Percentiles rank a stretch among this genome's conserved stretches.
Conservation (phyloP, 2,797 vertebrate species). For the Sebastolobus alascanus region DNA sequence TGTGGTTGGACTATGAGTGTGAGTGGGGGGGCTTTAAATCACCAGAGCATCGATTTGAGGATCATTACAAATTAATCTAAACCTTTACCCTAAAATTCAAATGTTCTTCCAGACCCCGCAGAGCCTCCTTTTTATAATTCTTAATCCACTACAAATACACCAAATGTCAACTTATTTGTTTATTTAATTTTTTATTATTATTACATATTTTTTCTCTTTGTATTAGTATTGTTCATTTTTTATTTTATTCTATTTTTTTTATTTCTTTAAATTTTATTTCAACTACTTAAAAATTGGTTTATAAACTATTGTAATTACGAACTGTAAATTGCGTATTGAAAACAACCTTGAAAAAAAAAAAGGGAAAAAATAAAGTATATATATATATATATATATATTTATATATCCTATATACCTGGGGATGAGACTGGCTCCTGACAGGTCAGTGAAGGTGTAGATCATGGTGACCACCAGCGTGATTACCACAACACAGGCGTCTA, state of each 20-base stretch:
- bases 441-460: slow-evolving; percentile 85
- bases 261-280: too few relatives aligned
- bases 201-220: too few relatives aligned
- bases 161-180: not conserved
- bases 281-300: too few relatives aligned
- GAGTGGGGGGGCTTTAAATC: not conserved
- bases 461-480: slow-evolving; percentile 89
- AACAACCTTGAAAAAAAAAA: too few relatives aligned
- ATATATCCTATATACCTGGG: slow-evolving; percentile 84
- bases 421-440: slow-evolving; percentile 82
- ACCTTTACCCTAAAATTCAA: not conserved
- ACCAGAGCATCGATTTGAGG: not conserved
- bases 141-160: not conserved
- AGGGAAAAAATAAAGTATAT: too few relatives aligned
- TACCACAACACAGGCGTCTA: slow-evolving; percentile 89
- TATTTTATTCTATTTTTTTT: too few relatives aligned
- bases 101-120: not conserved
- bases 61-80: not conserved
- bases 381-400: too few relatives aligned
- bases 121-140: not conserved
- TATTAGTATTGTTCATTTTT: too few relatives aligned
- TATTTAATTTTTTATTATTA: too few relatives aligned
- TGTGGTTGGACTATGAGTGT: too few relatives aligned
- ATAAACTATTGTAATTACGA: too few relatives aligned
- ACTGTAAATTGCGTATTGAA: too few relatives aligned